Evolutionary conservation across 2,797 vertebrate genomes (phyloP).

Genomic region (Enteromius fasciolatus): DNA sequence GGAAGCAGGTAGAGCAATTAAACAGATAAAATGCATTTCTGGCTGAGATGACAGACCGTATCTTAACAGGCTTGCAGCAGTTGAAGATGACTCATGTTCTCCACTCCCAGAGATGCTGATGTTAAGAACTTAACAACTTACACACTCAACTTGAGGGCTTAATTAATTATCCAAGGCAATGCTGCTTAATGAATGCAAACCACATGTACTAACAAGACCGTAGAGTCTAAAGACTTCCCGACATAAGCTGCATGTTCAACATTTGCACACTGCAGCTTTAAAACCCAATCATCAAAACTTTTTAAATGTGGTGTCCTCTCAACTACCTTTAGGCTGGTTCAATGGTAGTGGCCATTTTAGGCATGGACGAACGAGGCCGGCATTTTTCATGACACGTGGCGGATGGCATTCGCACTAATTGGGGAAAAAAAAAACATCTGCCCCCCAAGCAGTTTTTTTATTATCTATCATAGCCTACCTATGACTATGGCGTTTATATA

Average conservation of each 20-base stretch:
- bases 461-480: no score
- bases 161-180: slow-evolving; percentile 21
- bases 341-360: no score
- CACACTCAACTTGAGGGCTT: slow-evolving; percentile 32
- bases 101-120: slow-evolving; percentile 32
- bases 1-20: neutral
- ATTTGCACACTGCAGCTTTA: slow-evolving; percentile 6
- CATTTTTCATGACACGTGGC: no score
- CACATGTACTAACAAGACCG: slow-evolving; percentile 5
- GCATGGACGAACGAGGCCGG: no score
- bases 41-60: neutral
- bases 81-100: slow-evolving; percentile 20
- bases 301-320: neutral
- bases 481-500: no score
- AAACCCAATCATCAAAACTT: neutral
- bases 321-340: neutral
- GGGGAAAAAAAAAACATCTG: no score
- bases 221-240: no score
- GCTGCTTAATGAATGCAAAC: slow-evolving; percentile 7
- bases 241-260: slow-evolving; percentile 1
- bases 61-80: slow-evolving; percentile 11
- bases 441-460: no score
- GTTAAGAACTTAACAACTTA: slow-evolving; percentile 25
- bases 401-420: no score
- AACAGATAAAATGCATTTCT: slow-evolving; percentile 5